These are phyloP conservation scores for Brotula barbata DNA, from an alignment of 2,797 vertebrate genomes.

Conservation along the genomic window DNA sequence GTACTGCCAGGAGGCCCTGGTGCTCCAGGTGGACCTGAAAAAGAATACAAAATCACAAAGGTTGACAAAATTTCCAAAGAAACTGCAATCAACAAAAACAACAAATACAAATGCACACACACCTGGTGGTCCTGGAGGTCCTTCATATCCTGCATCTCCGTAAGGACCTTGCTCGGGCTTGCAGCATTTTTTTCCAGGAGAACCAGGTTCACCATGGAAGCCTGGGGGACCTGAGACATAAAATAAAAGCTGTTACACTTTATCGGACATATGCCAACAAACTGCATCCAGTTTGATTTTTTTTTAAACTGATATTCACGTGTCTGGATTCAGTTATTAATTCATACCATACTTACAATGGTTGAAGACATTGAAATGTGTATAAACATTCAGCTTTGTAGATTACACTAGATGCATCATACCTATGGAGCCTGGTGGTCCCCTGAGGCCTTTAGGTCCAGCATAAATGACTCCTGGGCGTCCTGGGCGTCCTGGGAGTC, in stretches of 20 bases:
- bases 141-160: constrained; percentile 55
- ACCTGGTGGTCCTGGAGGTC: constrained; percentile 55
- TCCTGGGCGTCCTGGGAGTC: constrained; percentile 50
- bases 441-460: constrained; percentile 53
- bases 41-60: background rate
- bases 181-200: constrained; percentile 24
- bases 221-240: constrained; percentile 49
- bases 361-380: background rate
- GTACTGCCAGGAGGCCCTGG: constrained; percentile 36
- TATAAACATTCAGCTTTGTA: background rate
- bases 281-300: no score
- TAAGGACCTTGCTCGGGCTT: constrained; percentile 12
- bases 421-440: constrained; percentile 57
- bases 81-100: background rate
- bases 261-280: no score
- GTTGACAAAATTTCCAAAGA: background rate
- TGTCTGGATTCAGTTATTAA: no score
- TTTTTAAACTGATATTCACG: no score
- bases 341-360: no score
- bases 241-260: constrained; percentile 22
- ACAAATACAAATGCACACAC: constrained; percentile 13
- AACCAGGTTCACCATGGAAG: constrained; percentile 47
- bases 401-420: constrained; percentile 9
- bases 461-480: constrained; percentile 27
- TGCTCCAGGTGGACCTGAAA: constrained; percentile 53